Evolutionary conservation across 1,140 invertebrate genomes (phyloP).

Genomic region (Cyrtorhinus lividipennis): DNA sequence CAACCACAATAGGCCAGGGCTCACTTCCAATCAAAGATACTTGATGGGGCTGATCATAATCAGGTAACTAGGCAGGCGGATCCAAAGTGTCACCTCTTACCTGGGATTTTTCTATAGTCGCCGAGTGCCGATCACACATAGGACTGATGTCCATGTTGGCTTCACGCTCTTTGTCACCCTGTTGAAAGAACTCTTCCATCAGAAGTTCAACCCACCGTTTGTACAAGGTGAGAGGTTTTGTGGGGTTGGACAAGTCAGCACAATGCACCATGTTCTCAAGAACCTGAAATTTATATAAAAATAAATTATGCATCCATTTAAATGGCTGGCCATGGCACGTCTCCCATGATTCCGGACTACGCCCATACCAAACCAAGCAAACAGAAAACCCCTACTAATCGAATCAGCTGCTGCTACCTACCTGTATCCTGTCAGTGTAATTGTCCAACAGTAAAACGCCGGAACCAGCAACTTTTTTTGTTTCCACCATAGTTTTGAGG

Average conservation of each 20-base stretch:
- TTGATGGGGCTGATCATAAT: too few relatives aligned
- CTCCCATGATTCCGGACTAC: background rate
- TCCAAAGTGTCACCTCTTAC: slow-evolving; percentile 30
- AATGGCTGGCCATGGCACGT: too few relatives aligned
- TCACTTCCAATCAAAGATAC: too few relatives aligned
- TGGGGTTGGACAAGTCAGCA: slow-evolving; percentile 96
- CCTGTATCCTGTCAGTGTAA: slow-evolving; percentile 90
- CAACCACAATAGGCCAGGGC: too few relatives aligned
- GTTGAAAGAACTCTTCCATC: slow-evolving; percentile 96
- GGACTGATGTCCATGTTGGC: slow-evolving; percentile 90
- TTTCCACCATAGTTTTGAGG: slow-evolving; percentile 98
- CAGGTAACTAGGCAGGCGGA: background rate
- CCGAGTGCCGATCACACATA: slow-evolving; percentile 91
- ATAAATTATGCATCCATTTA: too few relatives aligned
- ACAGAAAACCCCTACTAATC: slow-evolving; percentile 32
- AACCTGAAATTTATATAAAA: too few relatives aligned
- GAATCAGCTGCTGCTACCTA: background rate
- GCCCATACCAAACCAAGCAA: too few relatives aligned
- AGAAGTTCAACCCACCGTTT: slow-evolving; percentile 81
- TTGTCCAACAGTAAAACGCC: slow-evolving; percentile 96
- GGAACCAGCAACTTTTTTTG: slow-evolving; percentile 92
- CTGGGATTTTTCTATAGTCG: slow-evolving; percentile 95
- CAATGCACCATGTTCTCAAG: slow-evolving; percentile 98
- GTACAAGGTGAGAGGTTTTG: slow-evolving; percentile 91
- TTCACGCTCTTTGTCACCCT: slow-evolving; percentile 85